These are phyloP conservation scores for Heterodera schachtii DNA, from an alignment of 1,140 invertebrate species.

Conservation along the genomic window DNA sequence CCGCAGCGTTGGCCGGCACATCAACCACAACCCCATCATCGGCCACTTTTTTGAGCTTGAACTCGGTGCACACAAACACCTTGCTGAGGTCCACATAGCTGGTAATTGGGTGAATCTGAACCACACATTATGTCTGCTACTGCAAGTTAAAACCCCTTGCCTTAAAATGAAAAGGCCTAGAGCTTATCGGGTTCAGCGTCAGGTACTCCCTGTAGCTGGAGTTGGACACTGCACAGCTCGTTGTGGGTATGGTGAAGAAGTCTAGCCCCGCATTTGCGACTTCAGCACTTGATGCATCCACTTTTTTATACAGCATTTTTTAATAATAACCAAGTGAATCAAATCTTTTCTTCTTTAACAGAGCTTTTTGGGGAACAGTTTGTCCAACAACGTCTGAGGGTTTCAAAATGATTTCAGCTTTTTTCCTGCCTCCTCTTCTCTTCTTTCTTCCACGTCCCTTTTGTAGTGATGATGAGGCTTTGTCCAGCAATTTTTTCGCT, in stretches of 20 bases:
- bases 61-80: neutral
- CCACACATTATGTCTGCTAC: neutral
- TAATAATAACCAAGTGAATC: neutral
- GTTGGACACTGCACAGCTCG: neutral
- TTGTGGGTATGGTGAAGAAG: neutral
- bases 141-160: no score
- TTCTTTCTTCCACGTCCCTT: neutral
- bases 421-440: neutral
- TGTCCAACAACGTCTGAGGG: neutral
- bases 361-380: neutral
- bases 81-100: constrained; percentile 5
- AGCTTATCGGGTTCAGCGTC: neutral
- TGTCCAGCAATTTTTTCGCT: neutral
- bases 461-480: neutral
- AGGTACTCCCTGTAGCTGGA: neutral
- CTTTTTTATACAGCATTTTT: constrained; percentile 11
- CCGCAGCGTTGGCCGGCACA: neutral
- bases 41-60: neutral
- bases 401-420: neutral
- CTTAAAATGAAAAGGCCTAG: neutral
- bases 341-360: neutral
- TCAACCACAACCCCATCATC: neutral
- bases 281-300: constrained; percentile 2
- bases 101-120: constrained; percentile 11
- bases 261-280: neutral